Percentiles rank a stretch among this genome's conserved stretches.
Evolutionary conservation across 2,888 invertebrate species (phyloP).

Genomic region (Steromphala cineraria): DNA sequence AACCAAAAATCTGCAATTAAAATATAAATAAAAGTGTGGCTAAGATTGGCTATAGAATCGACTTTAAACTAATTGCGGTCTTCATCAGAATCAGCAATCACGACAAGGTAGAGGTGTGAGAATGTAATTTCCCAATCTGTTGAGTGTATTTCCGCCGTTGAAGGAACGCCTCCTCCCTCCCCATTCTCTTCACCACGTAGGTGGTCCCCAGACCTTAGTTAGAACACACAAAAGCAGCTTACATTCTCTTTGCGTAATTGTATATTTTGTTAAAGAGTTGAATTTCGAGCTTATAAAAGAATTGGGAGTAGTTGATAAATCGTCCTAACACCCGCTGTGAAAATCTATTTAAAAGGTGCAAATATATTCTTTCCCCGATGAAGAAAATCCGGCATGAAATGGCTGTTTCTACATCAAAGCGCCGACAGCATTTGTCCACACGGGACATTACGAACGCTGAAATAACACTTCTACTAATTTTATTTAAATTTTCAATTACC

Average conservation of each 20-base stretch:
- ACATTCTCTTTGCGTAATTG: background rate
- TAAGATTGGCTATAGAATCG: no score
- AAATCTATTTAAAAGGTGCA: background rate
- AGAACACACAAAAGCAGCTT: background rate
- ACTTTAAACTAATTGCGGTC: no score
- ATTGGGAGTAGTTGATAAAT: background rate
- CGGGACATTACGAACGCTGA: background rate
- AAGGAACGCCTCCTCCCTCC: no score
- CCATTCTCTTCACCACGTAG: background rate
- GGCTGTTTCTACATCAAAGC: background rate
- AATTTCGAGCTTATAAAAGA: background rate
- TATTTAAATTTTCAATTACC: background rate
- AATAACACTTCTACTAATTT: background rate
- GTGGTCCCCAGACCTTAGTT: background rate
- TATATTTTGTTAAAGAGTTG: constrained; percentile 6
- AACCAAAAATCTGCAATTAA: no score
- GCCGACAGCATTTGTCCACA: background rate
- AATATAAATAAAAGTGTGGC: no score
- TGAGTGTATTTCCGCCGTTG: no score
- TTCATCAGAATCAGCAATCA: no score
- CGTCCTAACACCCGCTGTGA: background rate
- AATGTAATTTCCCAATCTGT: no score
- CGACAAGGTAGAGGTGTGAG: no score
- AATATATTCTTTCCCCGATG: background rate
- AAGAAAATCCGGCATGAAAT: background rate